phyloP scores from a whole-genome alignment of 2,113 vertebrate species.

The Brachyhypopomus occidentalis region DNA sequence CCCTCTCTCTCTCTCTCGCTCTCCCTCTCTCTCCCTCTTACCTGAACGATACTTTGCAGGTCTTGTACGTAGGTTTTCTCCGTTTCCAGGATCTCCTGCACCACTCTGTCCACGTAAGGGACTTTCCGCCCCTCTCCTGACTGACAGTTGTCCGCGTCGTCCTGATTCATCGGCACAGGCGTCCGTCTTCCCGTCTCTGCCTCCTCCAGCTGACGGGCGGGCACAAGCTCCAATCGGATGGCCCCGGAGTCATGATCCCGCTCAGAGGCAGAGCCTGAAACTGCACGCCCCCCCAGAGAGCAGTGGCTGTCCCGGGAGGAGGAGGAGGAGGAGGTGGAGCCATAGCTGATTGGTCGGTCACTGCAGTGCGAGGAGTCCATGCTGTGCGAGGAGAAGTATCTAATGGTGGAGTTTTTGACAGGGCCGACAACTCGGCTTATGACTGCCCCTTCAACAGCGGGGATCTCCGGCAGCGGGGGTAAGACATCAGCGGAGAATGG shows the following conservation, averaged over 20 bases:
- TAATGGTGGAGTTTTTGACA: constrained; percentile 64
- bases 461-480: constrained; percentile 78
- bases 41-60: constrained; percentile 92
- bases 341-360: constrained; percentile 93
- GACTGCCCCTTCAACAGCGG: constrained; percentile 67
- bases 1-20: no score
- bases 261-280: constrained; percentile 83
- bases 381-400: constrained; percentile 75
- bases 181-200: constrained; percentile 68
- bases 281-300: constrained; percentile 89
- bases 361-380: constrained; percentile 90
- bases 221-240: constrained; percentile 89
- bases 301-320: constrained; percentile 96
- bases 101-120: constrained; percentile 92
- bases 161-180: constrained; percentile 57
- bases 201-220: constrained; percentile 80
- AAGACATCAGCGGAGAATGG: constrained; percentile 76
- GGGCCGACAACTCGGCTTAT: constrained; percentile 68
- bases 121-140: constrained; percentile 78
- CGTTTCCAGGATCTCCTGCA: constrained; percentile 95
- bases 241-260: constrained; percentile 88
- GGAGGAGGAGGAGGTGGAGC: constrained; percentile 94
- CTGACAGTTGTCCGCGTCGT: constrained; percentile 61
- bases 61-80: constrained; percentile 96
- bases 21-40: constrained; percentile 65